A percentile compares a stretch with the other conserved stretches of the same genome.
Evolutionary conservation across 92 coral and sea anemone species (phyloP).

Genomic region (Paragorgia papillata): DNA sequence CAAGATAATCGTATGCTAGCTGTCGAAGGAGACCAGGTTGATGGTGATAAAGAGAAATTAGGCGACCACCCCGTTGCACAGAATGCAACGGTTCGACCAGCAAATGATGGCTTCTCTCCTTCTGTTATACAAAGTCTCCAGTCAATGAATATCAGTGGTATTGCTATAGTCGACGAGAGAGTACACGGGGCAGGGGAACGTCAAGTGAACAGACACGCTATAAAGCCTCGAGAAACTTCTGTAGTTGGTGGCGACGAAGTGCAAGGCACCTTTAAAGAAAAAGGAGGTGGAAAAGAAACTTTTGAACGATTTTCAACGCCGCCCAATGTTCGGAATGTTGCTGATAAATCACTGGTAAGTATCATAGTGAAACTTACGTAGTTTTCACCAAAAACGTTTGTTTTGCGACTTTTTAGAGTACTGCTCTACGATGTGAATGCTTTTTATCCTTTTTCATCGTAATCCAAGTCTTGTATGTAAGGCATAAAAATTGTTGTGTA

Average conservation of each 20-base stretch:
- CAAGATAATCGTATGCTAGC: background rate
- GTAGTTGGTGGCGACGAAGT: background rate
- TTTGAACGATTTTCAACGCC: constrained; percentile 3
- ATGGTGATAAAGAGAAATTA: background rate
- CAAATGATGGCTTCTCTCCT: background rate
- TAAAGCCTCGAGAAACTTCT: background rate
- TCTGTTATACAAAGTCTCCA: background rate
- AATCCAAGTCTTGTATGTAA: no score
- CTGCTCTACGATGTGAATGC: background rate
- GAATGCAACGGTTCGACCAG: background rate
- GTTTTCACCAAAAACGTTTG: background rate
- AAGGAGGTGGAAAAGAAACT: background rate
- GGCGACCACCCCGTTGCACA: background rate
- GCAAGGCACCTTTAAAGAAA: background rate
- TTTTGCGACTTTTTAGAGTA: background rate
- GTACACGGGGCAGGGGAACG: background rate
- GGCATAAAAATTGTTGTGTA: background rate
- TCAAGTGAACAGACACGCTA: background rate
- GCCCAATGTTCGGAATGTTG: constrained; percentile 17
- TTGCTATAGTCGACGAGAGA: background rate
- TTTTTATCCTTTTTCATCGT: background rate
- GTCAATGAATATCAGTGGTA: background rate
- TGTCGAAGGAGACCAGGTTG: background rate
- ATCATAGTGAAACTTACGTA: background rate
- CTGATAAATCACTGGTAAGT: constrained; percentile 1